A percentile compares a stretch with the other conserved stretches of the same genome.
phyloP scores from a whole-genome alignment of 2,113 vertebrate species.

The Ictidomys tridecemlineatus region DNA sequence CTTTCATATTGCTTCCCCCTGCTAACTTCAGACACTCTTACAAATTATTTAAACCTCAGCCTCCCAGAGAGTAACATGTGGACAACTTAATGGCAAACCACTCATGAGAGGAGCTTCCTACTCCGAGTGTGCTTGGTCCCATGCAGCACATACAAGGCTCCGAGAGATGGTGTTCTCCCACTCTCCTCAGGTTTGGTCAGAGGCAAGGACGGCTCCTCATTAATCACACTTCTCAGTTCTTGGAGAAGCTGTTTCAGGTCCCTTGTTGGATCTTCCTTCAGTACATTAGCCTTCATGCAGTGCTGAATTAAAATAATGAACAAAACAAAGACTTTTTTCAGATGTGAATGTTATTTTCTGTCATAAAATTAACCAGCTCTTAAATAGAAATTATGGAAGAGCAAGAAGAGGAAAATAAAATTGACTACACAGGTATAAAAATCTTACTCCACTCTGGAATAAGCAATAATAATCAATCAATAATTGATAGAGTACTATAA shows the following conservation, averaged over 20 bases:
- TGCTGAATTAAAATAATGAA: constrained; percentile 74
- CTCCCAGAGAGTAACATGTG: not conserved
- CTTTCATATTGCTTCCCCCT: not conserved
- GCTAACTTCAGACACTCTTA: not conserved
- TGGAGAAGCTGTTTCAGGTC: constrained; percentile 87
- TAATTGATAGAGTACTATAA: not conserved
- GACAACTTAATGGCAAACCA: not conserved
- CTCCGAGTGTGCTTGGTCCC: not conserved
- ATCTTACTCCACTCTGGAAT: not conserved
- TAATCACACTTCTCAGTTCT: constrained; percentile 85
- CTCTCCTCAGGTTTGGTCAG: constrained; percentile 63
- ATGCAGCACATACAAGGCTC: constrained; percentile 60
- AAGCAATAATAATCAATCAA: not conserved
- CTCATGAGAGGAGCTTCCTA: not conserved
- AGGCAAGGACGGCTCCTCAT: constrained; percentile 73
- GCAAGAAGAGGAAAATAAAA: constrained; percentile 51
- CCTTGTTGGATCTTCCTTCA: constrained; percentile 84
- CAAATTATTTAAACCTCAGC: not conserved
- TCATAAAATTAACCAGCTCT: constrained; percentile 55
- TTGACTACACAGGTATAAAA: not conserved
- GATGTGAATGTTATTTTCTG: not conserved
- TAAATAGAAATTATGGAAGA: constrained; percentile 31
- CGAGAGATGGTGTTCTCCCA: not conserved
- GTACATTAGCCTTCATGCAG: constrained; percentile 67
- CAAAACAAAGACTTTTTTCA: constrained; percentile 4